Base-by-base conservation (phyloP, 64 coral and sea anemone species). In the Montipora capricornis region DNA sequence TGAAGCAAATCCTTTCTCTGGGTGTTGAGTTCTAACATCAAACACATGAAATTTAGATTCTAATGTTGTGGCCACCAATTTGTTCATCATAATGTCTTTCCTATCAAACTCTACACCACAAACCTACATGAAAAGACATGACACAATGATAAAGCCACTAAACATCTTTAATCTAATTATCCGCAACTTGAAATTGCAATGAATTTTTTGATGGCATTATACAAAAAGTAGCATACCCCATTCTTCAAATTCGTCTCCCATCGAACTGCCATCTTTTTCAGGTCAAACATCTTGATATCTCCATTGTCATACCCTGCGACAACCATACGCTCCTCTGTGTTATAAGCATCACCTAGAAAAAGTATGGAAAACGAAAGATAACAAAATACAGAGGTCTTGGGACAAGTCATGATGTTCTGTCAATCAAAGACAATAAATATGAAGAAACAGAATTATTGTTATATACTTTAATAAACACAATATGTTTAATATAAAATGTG, bases 241-340 rank as follows among this genome's bases (percentile, higher is more conserved):
- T 99, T 99, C 50, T 96, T 99, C 10, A 99, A 51, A 76, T 99
- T 99, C 53, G 92, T 92, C 86, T 99, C 98, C 98, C 98, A 99
- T 53, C 92, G 80, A 46, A 99, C 44, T 15, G 98, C 89, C 98
- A 99, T 99, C 80, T 99, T 99, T 90, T 96, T 99, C 52, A 99
- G 78, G 37, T 99, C 98, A 96, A 99, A 99, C 81, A 99, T 80
- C 75, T 99, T 99, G 47, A 99, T 92, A 70, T 99, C 98, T 37
- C 98, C 98, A 78, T 99, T 99, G 55, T 99, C 98, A 90, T 99
- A 99, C n/a, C 98, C 98, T 77, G 98, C 98, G 52, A 87, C 98
- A 45, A 99, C 95, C 44, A 51, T 77, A 47, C 98, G 92, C 47
- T 99, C 98, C 24, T 88, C 79, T 68, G 90, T 14, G 61, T 87